A percentile compares a stretch with the other conserved stretches of the same genome.
Evolutionary conservation across 2,888 invertebrate species (phyloP).

Genomic region (Elysia crispata): DNA sequence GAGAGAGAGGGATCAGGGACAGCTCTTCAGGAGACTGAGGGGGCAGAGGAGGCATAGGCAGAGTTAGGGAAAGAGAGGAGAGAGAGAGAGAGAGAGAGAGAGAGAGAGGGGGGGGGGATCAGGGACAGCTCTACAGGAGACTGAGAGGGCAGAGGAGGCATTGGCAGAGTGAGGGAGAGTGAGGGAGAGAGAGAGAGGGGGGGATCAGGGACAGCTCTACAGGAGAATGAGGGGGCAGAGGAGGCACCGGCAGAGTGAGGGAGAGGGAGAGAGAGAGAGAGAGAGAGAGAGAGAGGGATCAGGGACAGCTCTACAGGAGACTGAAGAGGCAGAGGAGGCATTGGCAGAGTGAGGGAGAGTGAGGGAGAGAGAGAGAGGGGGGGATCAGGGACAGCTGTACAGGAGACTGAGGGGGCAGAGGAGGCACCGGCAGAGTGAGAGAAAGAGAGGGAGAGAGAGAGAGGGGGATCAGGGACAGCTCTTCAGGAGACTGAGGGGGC

Average conservation of each 20-base stretch:
- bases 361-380: too few relatives aligned
- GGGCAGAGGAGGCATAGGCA: not conserved
- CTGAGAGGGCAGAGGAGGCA: constrained; percentile 2
- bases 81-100: constrained; percentile 10
- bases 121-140: not conserved
- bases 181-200: not conserved
- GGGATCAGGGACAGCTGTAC: too few relatives aligned
- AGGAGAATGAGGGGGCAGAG: not conserved
- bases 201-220: not conserved
- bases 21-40: too few relatives aligned
- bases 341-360: not conserved
- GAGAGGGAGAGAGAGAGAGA: constrained; percentile 14
- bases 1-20: too few relatives aligned
- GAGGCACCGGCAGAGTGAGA: too few relatives aligned
- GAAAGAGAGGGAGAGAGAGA: too few relatives aligned
- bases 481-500: too few relatives aligned
- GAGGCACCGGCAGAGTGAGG: not conserved
- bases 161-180: constrained; percentile 11
- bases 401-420: not conserved
- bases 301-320: too few relatives aligned
- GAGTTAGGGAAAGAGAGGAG: not conserved
- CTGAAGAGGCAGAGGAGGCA: not conserved
- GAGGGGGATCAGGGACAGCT: too few relatives aligned
- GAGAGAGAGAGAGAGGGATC: not conserved
- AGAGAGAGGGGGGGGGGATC: not conserved